Conservation (phyloP, 2,888 invertebrate genomes). For the Aphodius sticticus region DNA sequence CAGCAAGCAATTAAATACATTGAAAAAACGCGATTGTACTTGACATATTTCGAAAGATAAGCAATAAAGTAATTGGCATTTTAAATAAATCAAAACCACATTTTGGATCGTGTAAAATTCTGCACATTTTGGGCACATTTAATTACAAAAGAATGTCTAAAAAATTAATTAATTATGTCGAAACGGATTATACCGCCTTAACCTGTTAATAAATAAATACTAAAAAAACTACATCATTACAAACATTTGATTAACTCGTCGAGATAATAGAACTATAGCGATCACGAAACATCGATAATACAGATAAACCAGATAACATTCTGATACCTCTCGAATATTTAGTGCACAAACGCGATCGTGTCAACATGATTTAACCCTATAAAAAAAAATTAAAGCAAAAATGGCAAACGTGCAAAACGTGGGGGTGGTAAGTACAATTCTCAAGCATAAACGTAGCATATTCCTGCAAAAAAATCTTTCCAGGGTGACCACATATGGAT, state of each 20-base stretch:
- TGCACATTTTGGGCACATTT: neutral
- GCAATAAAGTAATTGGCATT: neutral
- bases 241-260: neutral
- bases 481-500: conserved; percentile 93
- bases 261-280: conserved; percentile 35
- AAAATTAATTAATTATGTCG: too few relatives aligned
- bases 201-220: neutral
- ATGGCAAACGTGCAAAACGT: conserved; percentile 30
- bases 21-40: neutral
- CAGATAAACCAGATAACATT: conserved; percentile 37
- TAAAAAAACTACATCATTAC: neutral
- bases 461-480: conserved; percentile 33
- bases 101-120: neutral
- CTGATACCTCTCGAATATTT: conserved; percentile 36
- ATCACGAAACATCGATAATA: conserved; percentile 30
- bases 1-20: neutral
- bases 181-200: neutral
- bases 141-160: too few relatives aligned
- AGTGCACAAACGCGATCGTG: conserved; percentile 26
- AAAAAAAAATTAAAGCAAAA: conserved; percentile 5
- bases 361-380: conserved; percentile 14
- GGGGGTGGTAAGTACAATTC: conserved; percentile 32
- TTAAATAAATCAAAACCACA: neutral
- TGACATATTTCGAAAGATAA: neutral
- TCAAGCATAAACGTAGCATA: neutral